Conservation (phyloP, 1,140 invertebrate species). For the Dinoponera quadriceps region DNA sequence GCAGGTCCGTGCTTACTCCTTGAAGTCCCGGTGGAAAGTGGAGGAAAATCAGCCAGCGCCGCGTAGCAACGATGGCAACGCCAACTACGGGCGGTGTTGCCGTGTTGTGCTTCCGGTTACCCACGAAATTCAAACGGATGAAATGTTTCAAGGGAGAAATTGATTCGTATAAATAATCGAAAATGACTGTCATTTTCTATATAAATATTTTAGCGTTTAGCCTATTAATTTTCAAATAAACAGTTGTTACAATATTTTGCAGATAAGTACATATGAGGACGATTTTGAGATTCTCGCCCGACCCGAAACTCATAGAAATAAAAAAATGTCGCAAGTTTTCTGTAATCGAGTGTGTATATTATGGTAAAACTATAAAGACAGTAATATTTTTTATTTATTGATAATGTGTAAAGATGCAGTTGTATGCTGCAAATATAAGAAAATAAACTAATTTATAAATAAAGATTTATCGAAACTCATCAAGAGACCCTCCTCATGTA, state of each 20-base stretch:
- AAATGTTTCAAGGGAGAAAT: background rate
- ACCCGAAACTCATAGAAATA: background rate
- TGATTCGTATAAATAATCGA: background rate
- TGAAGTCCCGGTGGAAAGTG: constrained; percentile 72
- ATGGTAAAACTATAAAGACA: background rate
- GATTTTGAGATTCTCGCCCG: too few relatives aligned
- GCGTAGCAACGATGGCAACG: background rate
- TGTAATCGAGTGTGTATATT: background rate
- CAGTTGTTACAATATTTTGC: too few relatives aligned
- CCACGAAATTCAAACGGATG: background rate
- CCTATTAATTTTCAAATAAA: too few relatives aligned
- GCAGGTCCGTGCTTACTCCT: background rate
- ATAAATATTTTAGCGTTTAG: too few relatives aligned
- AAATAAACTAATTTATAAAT: constrained; percentile 5
- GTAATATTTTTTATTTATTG: background rate
- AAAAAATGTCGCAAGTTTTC: background rate
- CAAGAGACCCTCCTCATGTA: background rate
- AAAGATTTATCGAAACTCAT: background rate
- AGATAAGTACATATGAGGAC: too few relatives aligned
- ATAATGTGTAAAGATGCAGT: background rate
- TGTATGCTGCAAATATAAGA: background rate
- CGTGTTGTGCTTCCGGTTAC: too few relatives aligned
- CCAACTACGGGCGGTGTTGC: background rate
- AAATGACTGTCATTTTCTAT: too few relatives aligned
- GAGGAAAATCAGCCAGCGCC: constrained; percentile 43